Evolutionary conservation across 2,797 vertebrate genomes (phyloP), one percentile per base, ranked within the genome.

Genomic region (Agapornis canus): DNA sequence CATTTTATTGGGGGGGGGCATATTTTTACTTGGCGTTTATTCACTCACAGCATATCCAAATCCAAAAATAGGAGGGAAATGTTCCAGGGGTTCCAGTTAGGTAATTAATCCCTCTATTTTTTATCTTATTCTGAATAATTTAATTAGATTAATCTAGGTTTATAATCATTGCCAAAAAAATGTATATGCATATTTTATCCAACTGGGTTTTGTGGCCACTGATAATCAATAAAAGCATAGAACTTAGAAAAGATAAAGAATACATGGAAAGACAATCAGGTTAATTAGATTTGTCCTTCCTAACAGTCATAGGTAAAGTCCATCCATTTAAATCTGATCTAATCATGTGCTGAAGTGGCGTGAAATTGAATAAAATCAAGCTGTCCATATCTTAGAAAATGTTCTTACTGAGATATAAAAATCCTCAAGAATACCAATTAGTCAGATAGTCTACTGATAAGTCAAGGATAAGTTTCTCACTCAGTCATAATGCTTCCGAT

Each of bases 281-380:
- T 95, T 94, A 94, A 94, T 95, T 95, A 81, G 54, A 90, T 95
- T 94, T 95, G 76, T 91, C 85, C 82, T 92, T 94, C 90, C 85
- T 83, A 91, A 88, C 82, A 71, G 69, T 86, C 65, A 69, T 81
- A 94, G 85, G 89, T 90, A 92, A 91, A 95, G 76, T 91, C 90
- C 76, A 92, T 94, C 85, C 82, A 91, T 94, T 94, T 94, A 94
- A 95, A 94, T 95, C 82, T 94, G 82, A 94, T 96, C 87, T 94
- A 94, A 95, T 96, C 82, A 23, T 90, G 84, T 87, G 82, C 93
- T 86, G 91, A 95, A 95, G 87, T 91, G 90, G 65, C 13, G 20
- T 95, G 91, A 95, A 94, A 95, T 92, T 86, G 65, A 91, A 94
- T 94, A 79, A 96, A 95, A 91, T 91, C 85, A 78, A 88, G 45